These are phyloP conservation scores for Manis javanica DNA, from an alignment of 2,797 vertebrate genomes.

Conservation along the genomic window DNA sequence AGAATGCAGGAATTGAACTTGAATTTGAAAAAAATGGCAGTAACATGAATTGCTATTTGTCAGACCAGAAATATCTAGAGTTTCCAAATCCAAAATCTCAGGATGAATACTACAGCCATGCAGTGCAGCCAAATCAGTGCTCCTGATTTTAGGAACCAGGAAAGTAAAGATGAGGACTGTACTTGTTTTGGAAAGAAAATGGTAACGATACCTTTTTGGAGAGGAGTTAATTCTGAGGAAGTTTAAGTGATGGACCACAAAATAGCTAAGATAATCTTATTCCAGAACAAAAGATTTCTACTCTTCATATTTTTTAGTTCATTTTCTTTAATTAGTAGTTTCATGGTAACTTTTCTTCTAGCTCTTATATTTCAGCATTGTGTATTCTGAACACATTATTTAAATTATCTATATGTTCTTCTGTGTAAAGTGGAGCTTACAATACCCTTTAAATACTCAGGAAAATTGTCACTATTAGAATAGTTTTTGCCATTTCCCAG, in stretches of 20 bases:
- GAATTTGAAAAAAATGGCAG: background rate
- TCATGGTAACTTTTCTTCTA: background rate
- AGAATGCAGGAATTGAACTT: background rate
- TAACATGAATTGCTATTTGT: background rate
- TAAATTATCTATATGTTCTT: background rate
- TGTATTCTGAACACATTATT: background rate
- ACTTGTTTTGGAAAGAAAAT: background rate
- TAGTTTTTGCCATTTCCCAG: background rate
- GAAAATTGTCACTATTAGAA: background rate
- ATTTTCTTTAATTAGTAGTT: background rate
- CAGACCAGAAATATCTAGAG: slow-evolving; percentile 10
- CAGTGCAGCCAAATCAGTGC: background rate
- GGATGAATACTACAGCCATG: background rate
- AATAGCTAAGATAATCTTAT: background rate
- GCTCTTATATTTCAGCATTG: background rate
- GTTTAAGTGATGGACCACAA: background rate
- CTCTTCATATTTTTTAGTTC: background rate
- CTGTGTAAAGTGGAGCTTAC: background rate
- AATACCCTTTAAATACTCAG: background rate
- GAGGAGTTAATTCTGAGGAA: background rate
- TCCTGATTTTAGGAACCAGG: background rate
- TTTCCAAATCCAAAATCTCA: slow-evolving; percentile 24
- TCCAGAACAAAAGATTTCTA: background rate
- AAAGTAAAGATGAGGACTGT: background rate
- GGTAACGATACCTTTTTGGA: background rate